Base-by-base conservation (phyloP, 2,113 vertebrate genomes). In the Stigmatopora nigra region DNA sequence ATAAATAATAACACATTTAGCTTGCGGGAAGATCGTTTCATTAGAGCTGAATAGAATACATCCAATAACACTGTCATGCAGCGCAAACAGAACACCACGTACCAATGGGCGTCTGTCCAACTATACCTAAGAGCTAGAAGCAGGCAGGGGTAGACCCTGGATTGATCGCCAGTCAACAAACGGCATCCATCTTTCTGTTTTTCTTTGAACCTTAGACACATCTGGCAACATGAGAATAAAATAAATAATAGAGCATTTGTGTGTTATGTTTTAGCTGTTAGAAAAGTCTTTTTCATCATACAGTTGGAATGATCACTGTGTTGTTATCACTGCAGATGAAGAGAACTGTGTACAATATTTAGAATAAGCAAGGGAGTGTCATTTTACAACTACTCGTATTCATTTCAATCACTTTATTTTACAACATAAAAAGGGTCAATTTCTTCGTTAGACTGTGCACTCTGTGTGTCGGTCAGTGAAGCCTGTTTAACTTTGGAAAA, bases 201-300 rank as follows among this genome's bases (percentile, higher is more conserved):
- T 51, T 11, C 73, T 71, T 78, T 75, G 70, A 77, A 78, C 67
- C 73, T 63, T 60, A 61, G 47, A 64, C 38, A 36, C 11, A 36
- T 4, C 15, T 63, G 45, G 22, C 53, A 64, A 58, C 36, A 2
- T 20, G 47, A 63, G 35, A 69, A 41, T 48, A 14, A 8, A 15
- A 49, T 58, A 68, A 71, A 67, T 60, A 72, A 56, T 71, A 60
- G 62, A 73, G 64, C 25, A 4, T 36, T 41, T 7, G 53, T 49
- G 44, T 64, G 59, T 35, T 49, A 36, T 64, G 59, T 35, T 44
- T 20, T 17, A 19, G 16, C 55, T 56, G 53, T 47, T 25, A 1
- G 48, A 44, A 55, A 76, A 79, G 67, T 62, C 61, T 64, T 68
- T 79, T 78, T 81, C 58, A 75, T 79, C 71, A 78, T 49, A 57